phyloP scores from a whole-genome alignment of 37 sponge, comb jelly and placozoan species.

The Bolinopsis microptera region DNA sequence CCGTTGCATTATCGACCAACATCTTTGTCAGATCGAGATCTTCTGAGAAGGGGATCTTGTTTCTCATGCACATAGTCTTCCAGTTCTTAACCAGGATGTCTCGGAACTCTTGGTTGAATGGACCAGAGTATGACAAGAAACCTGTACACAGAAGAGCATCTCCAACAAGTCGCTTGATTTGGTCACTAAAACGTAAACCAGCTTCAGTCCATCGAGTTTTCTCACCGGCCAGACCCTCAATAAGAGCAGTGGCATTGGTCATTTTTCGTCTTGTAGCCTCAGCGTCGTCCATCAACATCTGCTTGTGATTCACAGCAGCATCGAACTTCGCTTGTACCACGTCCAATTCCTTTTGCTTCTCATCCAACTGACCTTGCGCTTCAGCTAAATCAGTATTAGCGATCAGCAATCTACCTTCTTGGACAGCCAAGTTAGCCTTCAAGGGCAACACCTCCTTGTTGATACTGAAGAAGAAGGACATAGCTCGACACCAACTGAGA shows the following conservation, averaged over 20 bases:
- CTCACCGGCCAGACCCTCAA: constrained; percentile 97
- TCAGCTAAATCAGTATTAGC: constrained; percentile 81
- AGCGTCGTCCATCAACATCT: constrained; percentile 90
- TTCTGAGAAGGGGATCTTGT: constrained; percentile 82
- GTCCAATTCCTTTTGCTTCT: constrained; percentile 89
- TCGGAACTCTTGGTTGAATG: constrained; percentile 99
- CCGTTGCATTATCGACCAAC: constrained; percentile 82
- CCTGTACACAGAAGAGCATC: constrained; percentile 95
- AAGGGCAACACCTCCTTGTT: constrained; percentile 98
- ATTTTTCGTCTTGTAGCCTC: constrained; percentile 96
- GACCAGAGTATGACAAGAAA: constrained; percentile 97
- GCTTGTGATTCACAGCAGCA: constrained; percentile 91
- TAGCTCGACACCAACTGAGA: constrained; percentile 96
- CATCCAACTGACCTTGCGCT: constrained; percentile 91
- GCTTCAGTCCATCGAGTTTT: constrained; percentile 93
- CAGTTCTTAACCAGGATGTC: constrained; percentile 78
- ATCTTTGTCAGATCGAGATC: constrained; percentile 84
- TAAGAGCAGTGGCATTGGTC: constrained; percentile 93
- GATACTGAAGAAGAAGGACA: constrained; percentile 89
- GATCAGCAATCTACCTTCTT: constrained; percentile 73
- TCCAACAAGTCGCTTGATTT: constrained; percentile 90
- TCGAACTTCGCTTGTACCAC: constrained; percentile 95
- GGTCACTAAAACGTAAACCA: constrained; percentile 91
- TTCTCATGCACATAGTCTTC: constrained; percentile 81
- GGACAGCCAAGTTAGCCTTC: constrained; percentile 93